Conservation (phyloP, 1,140 invertebrate genomes). For the Zaprionus davidi region DNA sequence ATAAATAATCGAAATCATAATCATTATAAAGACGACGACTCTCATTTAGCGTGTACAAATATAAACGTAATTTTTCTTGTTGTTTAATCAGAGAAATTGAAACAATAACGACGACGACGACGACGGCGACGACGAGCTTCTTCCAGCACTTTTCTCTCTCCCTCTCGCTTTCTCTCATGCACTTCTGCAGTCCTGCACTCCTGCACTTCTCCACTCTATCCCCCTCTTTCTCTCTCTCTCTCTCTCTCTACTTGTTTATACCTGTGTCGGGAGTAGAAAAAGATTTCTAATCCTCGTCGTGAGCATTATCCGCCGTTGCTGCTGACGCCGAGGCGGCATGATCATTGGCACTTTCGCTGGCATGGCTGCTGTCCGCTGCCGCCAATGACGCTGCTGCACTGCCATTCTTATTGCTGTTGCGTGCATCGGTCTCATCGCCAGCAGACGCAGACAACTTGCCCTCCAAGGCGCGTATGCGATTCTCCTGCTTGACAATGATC, state of each 20-base stretch:
- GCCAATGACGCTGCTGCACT: conserved; percentile 43
- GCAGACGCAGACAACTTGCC: conserved; percentile 75
- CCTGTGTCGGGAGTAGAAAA: background rate
- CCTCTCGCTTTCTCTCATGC: conserved; percentile 9
- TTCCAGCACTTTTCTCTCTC: conserved; percentile 46
- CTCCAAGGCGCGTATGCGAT: conserved; percentile 88
- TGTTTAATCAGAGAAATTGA: conserved; percentile 54
- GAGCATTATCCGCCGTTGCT: conserved; percentile 42
- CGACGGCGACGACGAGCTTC: conserved; percentile 61
- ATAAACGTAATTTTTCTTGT: conserved; percentile 49
- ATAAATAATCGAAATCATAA: conserved; percentile 82
- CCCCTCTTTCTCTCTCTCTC: background rate
- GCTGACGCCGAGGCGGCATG: conserved; percentile 50
- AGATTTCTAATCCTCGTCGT: conserved; percentile 59
- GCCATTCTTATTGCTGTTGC: conserved; percentile 63
- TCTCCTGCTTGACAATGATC: conserved; percentile 97
- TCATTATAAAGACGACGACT: conserved; percentile 59
- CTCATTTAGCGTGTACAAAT: conserved; percentile 51
- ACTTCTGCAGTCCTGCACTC: background rate
- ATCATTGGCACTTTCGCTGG: conserved; percentile 75
- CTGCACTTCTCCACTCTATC: conserved; percentile 11
- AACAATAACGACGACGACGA: conserved; percentile 51
- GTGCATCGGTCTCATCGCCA: conserved; percentile 76
- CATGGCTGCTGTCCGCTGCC: conserved; percentile 61
- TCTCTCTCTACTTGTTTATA: conserved; percentile 1